Evolutionary conservation across 2,113 vertebrate genomes (phyloP).

Genomic region (Phrynosoma platyrhinos): DNA sequence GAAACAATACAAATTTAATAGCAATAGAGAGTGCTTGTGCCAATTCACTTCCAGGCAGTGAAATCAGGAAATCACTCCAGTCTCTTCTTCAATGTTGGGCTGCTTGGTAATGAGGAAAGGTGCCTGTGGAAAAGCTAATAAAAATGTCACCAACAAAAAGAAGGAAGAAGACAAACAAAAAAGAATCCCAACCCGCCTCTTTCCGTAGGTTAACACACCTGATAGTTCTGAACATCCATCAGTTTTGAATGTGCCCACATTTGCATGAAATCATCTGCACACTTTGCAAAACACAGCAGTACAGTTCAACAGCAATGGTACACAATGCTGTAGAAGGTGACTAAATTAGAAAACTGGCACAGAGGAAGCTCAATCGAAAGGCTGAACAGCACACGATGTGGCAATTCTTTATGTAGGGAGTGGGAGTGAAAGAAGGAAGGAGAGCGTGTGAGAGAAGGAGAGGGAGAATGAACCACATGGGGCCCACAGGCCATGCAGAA

Average conservation of each 20-base stretch:
- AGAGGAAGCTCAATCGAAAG: not conserved
- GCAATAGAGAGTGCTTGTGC: not conserved
- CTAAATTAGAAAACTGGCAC: constrained; percentile 10
- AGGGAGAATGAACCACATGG: not conserved
- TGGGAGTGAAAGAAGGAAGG: not conserved
- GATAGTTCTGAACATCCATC: not conserved
- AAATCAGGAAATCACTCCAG: not conserved
- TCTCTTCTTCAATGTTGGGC: too few relatives aligned
- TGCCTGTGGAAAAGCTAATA: not conserved
- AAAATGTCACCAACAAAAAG: not conserved
- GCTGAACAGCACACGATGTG: not conserved
- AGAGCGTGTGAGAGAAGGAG: not conserved
- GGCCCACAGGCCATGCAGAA: not conserved
- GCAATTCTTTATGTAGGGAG: not conserved
- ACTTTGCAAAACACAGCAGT: not conserved
- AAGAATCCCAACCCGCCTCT: not conserved
- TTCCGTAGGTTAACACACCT: not conserved
- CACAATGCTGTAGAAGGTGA: not conserved
- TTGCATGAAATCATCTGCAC: constrained; percentile 12
- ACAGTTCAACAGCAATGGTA: constrained; percentile 6
- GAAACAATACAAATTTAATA: not conserved
- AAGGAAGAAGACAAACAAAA: not conserved
- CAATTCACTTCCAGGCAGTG: not conserved
- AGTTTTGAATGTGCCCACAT: not conserved
- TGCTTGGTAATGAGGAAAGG: too few relatives aligned